Evolutionary conservation across 2,113 vertebrate genomes (phyloP), one percentile per base, ranked within the genome.

Genomic region (Sceloporus undulatus): DNA sequence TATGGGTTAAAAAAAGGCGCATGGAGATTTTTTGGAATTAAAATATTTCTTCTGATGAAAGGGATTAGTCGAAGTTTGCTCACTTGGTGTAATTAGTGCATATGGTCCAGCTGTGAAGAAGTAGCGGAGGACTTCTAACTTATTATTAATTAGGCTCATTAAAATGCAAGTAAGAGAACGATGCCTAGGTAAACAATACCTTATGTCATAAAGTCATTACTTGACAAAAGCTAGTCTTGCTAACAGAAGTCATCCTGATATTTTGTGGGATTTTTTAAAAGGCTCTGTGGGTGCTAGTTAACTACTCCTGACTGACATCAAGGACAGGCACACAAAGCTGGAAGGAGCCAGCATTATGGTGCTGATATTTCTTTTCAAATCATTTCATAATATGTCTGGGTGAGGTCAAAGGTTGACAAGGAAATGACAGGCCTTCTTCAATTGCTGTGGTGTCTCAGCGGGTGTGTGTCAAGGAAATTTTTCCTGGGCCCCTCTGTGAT

Each of bases 341-440:
- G 96, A 95, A 96, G 94, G 94, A 94, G 93, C 95, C 94, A 87
- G 91, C 90, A 89, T 90, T 93, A 93, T 81, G 70, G 91, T 93
- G 82, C 94, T 91, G 95, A 78, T 95, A 93, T 96, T 97, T 96
- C 95, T 94, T 96, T 95, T 96, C 96, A 96, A 96, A 95, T 96
- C 96, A 96, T 96, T 96, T 97, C 96, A 95, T 92, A 96, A 95
- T 94, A 95, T 89, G 96, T 96, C 97, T 96, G 96, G 96, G 93
- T 94, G 95, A 97, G 97, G 97, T 97, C 95, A 98, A 97, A 96
- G 97, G 97, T 97, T 98, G 98, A 98, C 98, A 98, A 96, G 96
- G 96, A 97, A 97, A 95, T 98, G 98, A 98, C 98, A 97, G 96
- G 97, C 97, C 97, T 97, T 98, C 98, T 97, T 97, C 97, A 97